Conservation (phyloP, 1,140 invertebrate species). For the Bombyx mandarina region DNA sequence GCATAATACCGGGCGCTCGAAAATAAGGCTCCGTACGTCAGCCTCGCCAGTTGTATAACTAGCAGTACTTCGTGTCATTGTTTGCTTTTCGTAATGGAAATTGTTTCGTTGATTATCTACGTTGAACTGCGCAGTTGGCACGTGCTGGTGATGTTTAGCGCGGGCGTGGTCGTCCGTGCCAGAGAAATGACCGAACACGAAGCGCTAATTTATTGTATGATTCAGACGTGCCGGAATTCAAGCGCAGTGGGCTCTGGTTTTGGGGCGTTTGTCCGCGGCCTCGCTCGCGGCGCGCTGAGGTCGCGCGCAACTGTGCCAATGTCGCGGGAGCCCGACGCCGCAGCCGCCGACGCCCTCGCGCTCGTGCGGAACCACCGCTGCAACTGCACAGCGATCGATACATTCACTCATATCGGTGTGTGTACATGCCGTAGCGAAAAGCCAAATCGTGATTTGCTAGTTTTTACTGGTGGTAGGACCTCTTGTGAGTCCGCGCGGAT, state of each 20-base stretch:
- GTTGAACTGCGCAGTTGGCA: constrained; percentile 37
- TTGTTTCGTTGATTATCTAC: constrained; percentile 12
- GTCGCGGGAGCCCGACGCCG: constrained; percentile 35
- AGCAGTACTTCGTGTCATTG: constrained; percentile 24
- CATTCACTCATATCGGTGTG: too few species aligned
- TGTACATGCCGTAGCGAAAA: too few species aligned
- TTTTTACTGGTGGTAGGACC: too few species aligned
- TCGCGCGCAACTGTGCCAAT: constrained; percentile 65
- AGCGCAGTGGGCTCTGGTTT: constrained; percentile 39
- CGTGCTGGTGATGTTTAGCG: constrained; percentile 21
- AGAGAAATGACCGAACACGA: constrained; percentile 19
- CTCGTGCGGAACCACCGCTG: constrained; percentile 21
- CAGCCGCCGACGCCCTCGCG: constrained; percentile 41
- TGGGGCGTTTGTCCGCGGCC: constrained; percentile 56
- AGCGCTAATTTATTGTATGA: constrained; percentile 34
- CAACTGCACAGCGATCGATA: constrained; percentile 17
- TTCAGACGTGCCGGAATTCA: constrained; percentile 58
- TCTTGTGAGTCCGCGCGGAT: too few species aligned
- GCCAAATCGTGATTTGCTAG: too few species aligned
- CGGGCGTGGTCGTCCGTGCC: constrained; percentile 21
- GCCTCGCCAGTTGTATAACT: constrained; percentile 52
- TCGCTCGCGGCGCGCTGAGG: constrained; percentile 45
- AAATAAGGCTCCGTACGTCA: constrained; percentile 35
- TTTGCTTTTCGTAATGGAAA: constrained; percentile 33
- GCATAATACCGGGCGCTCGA: constrained; percentile 52